Conservation (phyloP, 2,888 invertebrate species). For the Morinoia aosen region DNA sequence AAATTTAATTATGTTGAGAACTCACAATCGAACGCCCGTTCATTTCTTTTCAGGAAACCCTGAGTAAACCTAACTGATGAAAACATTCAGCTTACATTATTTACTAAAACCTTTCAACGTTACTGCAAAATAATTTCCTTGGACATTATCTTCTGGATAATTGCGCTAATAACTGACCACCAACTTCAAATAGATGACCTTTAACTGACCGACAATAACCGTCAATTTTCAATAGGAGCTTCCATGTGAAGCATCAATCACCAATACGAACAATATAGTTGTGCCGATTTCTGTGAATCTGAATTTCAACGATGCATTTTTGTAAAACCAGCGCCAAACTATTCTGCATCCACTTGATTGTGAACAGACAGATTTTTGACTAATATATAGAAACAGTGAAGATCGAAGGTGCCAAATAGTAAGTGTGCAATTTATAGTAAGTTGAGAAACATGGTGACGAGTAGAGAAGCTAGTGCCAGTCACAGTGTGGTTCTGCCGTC, state of each 20-base stretch:
- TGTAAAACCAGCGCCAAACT: not conserved
- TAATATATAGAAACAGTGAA: conserved; percentile 1
- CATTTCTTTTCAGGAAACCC: not conserved
- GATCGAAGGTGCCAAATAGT: not conserved
- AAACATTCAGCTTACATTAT: not conserved
- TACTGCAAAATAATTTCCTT: not conserved
- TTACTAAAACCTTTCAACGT: not conserved
- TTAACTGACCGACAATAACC: not conserved
- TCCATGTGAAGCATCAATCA: not conserved
- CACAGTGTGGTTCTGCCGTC: not conserved
- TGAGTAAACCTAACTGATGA: not conserved
- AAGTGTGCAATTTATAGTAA: not conserved
- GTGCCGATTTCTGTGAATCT: not conserved
- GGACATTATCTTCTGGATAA: not conserved
- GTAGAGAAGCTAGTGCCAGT: not conserved
- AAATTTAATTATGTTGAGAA: not conserved
- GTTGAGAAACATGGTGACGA: not conserved
- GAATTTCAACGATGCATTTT: not conserved
- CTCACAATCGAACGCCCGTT: not conserved
- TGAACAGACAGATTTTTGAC: not conserved
- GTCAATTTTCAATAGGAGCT: conserved; percentile 1
- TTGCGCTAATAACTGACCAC: not conserved
- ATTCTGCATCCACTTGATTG: not conserved
- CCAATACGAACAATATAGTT: not conserved
- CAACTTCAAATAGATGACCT: not conserved